Evolutionary conservation across 2,888 invertebrate genomes (phyloP).

Genomic region (Pterostichus madidus): DNA sequence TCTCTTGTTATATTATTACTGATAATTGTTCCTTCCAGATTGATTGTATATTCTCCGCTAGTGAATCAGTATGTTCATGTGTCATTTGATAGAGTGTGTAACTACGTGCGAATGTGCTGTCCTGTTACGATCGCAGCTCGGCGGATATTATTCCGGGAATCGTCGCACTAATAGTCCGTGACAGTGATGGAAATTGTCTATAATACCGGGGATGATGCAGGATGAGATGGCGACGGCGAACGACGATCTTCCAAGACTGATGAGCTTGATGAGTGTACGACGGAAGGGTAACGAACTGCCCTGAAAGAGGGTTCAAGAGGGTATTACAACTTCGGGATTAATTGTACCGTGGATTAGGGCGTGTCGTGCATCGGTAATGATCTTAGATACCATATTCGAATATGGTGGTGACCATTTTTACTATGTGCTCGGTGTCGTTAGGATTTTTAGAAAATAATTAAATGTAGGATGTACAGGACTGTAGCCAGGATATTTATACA

Average conservation of each 20-base stretch:
- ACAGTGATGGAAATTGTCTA: slow-evolving; percentile 63
- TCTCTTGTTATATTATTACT: too few species aligned
- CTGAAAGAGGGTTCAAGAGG: not conserved
- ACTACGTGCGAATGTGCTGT: slow-evolving; percentile 51
- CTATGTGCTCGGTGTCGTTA: not conserved
- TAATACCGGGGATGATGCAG: slow-evolving; percentile 35
- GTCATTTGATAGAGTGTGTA: slow-evolving; percentile 20
- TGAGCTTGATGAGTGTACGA: slow-evolving; percentile 19
- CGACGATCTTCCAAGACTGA: slow-evolving; percentile 13
- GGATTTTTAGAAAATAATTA: not conserved
- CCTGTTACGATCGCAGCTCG: slow-evolving; percentile 5
- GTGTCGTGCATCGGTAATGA: too few species aligned
- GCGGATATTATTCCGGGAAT: slow-evolving; percentile 60
- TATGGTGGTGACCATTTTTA: too few species aligned
- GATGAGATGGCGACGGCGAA: not conserved
- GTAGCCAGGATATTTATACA: too few species aligned
- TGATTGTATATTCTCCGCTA: too few species aligned
- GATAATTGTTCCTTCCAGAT: too few species aligned
- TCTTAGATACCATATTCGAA: too few species aligned
- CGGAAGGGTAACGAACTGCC: slow-evolving; percentile 11
- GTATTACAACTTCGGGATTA: not conserved
- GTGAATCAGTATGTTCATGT: not conserved
- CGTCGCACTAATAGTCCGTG: slow-evolving; percentile 56
- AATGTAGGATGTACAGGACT: too few species aligned
- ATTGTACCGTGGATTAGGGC: too few species aligned